These are phyloP conservation scores for Pyrocoelia pectoralis DNA, from an alignment of 2,888 invertebrate genomes.

Conservation along the genomic window DNA sequence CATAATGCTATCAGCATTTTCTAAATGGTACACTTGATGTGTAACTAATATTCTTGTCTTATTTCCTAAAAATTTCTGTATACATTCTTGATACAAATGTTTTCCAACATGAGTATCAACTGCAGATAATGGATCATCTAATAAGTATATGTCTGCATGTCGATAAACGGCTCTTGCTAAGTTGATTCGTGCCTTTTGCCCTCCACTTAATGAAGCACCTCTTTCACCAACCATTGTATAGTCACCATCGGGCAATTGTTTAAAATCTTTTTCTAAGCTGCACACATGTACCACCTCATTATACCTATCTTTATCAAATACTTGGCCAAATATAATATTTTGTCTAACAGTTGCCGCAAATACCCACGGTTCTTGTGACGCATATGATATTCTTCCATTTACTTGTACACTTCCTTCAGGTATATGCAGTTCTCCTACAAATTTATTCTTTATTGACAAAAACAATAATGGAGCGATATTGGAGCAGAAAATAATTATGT, in stretches of 20 bases:
- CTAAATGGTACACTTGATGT: conserved; percentile 85
- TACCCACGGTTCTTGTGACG: conserved; percentile 87
- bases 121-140: conserved; percentile 88
- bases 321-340: conserved; percentile 85
- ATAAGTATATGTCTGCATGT: conserved; percentile 79
- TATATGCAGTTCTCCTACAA: conserved; percentile 68
- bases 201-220: conserved; percentile 82
- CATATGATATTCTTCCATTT: conserved; percentile 74
- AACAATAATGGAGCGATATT: no score
- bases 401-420: conserved; percentile 69
- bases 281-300: conserved; percentile 69
- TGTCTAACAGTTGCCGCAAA: conserved; percentile 80
- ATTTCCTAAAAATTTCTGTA: conserved; percentile 70
- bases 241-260: conserved; percentile 74
- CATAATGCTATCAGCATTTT: conserved; percentile 71
- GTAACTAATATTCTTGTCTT: conserved; percentile 82
- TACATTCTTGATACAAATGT: conserved; percentile 81
- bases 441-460: no score
- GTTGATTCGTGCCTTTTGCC: conserved; percentile 80
- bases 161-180: conserved; percentile 73
- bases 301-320: conserved; percentile 69
- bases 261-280: conserved; percentile 76
- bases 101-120: conserved; percentile 84
- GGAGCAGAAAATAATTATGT: no score
- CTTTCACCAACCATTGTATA: conserved; percentile 81